Conservation (phyloP, 23 tunicate genomes). For the Trididemnum clinides region DNA sequence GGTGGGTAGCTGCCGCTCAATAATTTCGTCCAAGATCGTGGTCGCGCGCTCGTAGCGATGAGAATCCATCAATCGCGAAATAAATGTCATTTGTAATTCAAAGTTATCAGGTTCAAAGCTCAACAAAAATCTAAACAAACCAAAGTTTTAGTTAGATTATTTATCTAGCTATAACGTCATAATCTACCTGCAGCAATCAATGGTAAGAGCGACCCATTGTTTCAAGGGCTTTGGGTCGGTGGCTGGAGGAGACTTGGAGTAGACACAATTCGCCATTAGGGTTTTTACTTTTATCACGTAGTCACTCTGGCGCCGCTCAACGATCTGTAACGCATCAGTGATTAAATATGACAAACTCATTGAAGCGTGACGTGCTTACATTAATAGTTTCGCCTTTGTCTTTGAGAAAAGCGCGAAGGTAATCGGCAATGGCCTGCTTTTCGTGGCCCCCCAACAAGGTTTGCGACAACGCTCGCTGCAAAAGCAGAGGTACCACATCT, state of each 20-base stretch:
- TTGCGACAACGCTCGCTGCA: slow-evolving; percentile 73
- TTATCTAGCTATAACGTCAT: not conserved
- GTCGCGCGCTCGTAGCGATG: slow-evolving; percentile 61
- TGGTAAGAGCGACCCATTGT: slow-evolving; percentile 75
- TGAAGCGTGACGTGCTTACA: slow-evolving; percentile 3
- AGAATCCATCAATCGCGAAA: slow-evolving; percentile 46
- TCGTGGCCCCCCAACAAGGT: slow-evolving; percentile 54
- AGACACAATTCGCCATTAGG: slow-evolving; percentile 52
- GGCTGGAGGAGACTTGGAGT: slow-evolving; percentile 53
- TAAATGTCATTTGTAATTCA: slow-evolving; percentile 78
- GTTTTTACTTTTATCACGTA: slow-evolving; percentile 34
- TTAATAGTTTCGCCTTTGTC: slow-evolving; percentile 72
- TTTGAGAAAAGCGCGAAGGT: slow-evolving; percentile 74
- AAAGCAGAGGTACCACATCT: slow-evolving; percentile 54
- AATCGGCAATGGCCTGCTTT: slow-evolving; percentile 77
- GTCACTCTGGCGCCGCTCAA: slow-evolving; percentile 45
- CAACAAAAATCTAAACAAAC: slow-evolving; percentile 57
- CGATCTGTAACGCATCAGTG: slow-evolving; percentile 18
- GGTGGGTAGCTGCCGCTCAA: slow-evolving; percentile 27
- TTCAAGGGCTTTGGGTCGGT: slow-evolving; percentile 47
- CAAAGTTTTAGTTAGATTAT: not conserved
- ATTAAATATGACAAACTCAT: not conserved
- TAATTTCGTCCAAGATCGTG: slow-evolving; percentile 53
- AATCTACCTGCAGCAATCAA: slow-evolving; percentile 84
- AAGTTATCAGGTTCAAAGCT: slow-evolving; percentile 70